These are phyloP conservation scores for Chloromyia formosa DNA, from an alignment of 2,888 invertebrate genomes.

Conservation along the genomic window DNA sequence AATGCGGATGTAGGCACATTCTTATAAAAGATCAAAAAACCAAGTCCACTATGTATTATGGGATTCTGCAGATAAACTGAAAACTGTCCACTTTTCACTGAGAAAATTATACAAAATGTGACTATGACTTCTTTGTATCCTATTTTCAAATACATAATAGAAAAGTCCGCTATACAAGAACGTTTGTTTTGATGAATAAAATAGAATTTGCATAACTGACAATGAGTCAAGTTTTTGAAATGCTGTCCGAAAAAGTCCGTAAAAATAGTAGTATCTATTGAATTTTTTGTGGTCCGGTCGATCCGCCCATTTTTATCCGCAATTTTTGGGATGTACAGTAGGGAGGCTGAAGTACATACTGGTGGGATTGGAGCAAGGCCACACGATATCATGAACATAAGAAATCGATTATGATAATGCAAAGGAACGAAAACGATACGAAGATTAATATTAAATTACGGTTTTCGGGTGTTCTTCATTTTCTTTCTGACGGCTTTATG, in stretches of 20 bases:
- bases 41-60: too few species aligned
- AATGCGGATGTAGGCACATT: constrained; percentile 7
- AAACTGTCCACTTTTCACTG: background rate
- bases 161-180: background rate
- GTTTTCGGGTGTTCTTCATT: background rate
- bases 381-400: background rate
- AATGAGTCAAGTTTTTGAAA: background rate
- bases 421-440: background rate
- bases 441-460: constrained; percentile 2
- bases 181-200: background rate
- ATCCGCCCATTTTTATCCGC: background rate
- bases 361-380: background rate
- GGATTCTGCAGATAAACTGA: constrained; percentile 2
- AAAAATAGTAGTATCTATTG: background rate
- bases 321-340: too few species aligned
- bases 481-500: background rate
- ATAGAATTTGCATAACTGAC: background rate
- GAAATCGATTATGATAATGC: constrained; percentile 18
- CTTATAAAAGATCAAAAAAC: background rate
- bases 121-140: background rate
- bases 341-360: background rate
- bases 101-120: background rate
- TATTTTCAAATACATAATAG: background rate
- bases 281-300: background rate
- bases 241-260: background rate